A percentile compares a stretch with the other conserved stretches of the same genome.
phyloP scores from a whole-genome alignment of 2,888 invertebrate species.

The Drosophila anceps region DNA sequence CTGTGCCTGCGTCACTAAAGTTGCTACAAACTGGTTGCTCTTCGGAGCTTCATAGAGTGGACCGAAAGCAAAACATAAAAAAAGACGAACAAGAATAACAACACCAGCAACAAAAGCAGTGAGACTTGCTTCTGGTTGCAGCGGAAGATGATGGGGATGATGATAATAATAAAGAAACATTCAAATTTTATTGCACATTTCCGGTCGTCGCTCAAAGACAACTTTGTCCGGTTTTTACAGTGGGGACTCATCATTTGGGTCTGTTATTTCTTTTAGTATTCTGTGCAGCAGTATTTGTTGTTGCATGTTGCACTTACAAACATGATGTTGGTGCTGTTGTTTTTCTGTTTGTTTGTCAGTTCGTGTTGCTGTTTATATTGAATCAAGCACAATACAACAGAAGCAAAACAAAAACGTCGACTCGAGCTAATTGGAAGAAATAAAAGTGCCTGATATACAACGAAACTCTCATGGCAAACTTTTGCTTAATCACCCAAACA shows the following conservation, averaged over 20 bases:
- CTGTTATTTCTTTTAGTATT: constrained; percentile 34
- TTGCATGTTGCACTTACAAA: constrained; percentile 33
- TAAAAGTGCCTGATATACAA: constrained; percentile 19
- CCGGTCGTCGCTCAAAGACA: constrained; percentile 70
- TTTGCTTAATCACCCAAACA: constrained; percentile 53
- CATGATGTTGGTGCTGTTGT: constrained; percentile 8
- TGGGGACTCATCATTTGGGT: constrained; percentile 38
- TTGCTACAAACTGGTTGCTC: constrained; percentile 57
- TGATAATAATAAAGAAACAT: constrained; percentile 83
- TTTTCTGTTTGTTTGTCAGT: constrained; percentile 39
- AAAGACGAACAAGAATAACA: constrained; percentile 42
- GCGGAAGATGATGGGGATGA: constrained; percentile 79
- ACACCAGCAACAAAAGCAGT: constrained; percentile 42
- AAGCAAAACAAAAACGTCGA: constrained; percentile 37
- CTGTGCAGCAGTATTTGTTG: constrained; percentile 42
- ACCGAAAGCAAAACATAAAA: constrained; percentile 49
- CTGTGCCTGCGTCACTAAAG: constrained; percentile 71
- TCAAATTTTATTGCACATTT: constrained; percentile 83
- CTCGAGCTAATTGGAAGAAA: constrained; percentile 47
- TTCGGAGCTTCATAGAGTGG: constrained; percentile 31
- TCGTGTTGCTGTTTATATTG: constrained; percentile 29
- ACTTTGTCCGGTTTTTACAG: constrained; percentile 34
- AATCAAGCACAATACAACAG: constrained; percentile 34
- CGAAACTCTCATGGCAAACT: constrained; percentile 23
- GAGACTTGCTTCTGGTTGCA: constrained; percentile 55